phyloP scores from a whole-genome alignment of 2,113 vertebrate genomes.

The Boulengerochromis microlepis region DNA sequence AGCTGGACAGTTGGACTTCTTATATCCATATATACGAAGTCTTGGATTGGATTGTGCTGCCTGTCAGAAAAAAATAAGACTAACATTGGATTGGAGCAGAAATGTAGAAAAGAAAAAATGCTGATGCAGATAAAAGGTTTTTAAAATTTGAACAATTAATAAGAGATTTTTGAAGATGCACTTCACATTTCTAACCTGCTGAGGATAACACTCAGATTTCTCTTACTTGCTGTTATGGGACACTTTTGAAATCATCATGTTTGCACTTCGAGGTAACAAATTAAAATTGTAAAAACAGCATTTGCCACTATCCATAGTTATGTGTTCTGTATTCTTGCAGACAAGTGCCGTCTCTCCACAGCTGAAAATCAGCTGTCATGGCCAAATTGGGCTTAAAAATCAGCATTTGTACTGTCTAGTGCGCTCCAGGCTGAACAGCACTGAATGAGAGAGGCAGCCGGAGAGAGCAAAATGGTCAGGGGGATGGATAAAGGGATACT shows the following conservation, averaged over 20 bases:
- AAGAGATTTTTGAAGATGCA: background rate
- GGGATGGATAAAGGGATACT: slow-evolving; percentile 35
- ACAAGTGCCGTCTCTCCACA: background rate
- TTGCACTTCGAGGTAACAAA: background rate
- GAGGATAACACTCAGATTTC: background rate
- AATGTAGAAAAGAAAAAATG: background rate
- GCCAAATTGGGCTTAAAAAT: slow-evolving; percentile 46
- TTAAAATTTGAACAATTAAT: background rate
- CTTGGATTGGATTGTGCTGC: background rate
- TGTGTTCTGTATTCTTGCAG: background rate
- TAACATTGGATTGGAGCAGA: slow-evolving; percentile 4
- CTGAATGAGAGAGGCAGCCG: background rate
- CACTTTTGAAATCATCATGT: background rate
- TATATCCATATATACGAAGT: background rate
- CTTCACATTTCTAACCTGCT: background rate
- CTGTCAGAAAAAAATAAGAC: slow-evolving; percentile 5
- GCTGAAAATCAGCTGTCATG: slow-evolving; percentile 16
- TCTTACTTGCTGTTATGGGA: background rate
- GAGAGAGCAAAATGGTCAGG: slow-evolving; percentile 6
- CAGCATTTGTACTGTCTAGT: slow-evolving; percentile 20
- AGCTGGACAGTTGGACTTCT: background rate
- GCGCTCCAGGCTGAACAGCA: slow-evolving; percentile 17
- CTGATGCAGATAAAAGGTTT: background rate
- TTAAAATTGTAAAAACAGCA: background rate
- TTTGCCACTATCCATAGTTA: background rate